These are phyloP conservation scores for Ginglymostoma cirratum DNA, from an alignment of 2,113 vertebrate genomes.

Conservation along the genomic window DNA sequence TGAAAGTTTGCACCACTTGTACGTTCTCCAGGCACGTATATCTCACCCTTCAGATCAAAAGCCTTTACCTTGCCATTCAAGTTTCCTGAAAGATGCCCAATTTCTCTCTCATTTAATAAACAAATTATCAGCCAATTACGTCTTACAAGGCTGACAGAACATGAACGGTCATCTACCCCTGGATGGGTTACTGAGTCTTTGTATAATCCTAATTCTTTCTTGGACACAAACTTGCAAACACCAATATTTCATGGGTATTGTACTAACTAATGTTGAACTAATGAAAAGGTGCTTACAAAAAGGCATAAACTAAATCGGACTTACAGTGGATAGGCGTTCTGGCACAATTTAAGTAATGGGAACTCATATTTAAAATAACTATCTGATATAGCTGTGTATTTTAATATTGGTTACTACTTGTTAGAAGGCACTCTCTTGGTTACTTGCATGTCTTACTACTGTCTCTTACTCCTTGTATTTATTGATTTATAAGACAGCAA, in stretches of 20 bases:
- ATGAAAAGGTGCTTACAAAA: neutral
- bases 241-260: too few relatives aligned
- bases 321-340: neutral
- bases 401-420: neutral
- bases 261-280: neutral
- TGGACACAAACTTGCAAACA: too few relatives aligned
- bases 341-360: neutral
- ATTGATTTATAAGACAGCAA: neutral
- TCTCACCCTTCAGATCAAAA: neutral
- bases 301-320: neutral
- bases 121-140: neutral
- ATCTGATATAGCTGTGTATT: neutral
- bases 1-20: neutral
- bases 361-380: neutral
- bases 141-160: neutral
- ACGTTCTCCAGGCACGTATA: neutral
- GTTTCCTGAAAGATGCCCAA: neutral
- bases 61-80: neutral
- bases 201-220: too few relatives aligned
- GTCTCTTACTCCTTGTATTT: neutral
- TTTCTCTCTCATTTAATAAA: neutral
- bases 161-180: neutral
- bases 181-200: neutral
- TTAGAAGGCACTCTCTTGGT: neutral
- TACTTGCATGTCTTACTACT: neutral